A percentile compares a stretch with the other conserved stretches of the same genome.
These are phyloP conservation scores for Leguminivora glycinivorella DNA, from an alignment of 1,140 invertebrate species.

Conservation along the genomic window DNA sequence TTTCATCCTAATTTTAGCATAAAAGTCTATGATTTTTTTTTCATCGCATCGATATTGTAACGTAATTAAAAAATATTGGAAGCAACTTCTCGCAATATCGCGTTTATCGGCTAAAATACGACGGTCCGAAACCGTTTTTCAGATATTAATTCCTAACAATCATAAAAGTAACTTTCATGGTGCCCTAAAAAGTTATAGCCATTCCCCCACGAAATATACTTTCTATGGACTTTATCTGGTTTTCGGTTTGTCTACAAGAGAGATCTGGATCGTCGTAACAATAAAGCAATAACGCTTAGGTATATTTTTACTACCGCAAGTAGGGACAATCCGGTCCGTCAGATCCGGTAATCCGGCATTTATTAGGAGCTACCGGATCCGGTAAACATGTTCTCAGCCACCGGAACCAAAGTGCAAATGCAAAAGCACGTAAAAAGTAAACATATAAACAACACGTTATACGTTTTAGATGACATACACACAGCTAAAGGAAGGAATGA, in stretches of 20 bases:
- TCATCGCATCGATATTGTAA: slow-evolving; percentile 4
- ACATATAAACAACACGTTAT: no score
- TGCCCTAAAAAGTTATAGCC: slow-evolving; percentile 68
- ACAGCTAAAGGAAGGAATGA: no score
- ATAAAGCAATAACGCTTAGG: slow-evolving; percentile 59
- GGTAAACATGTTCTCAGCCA: no score
- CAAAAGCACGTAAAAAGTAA: no score
- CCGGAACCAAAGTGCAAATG: no score
- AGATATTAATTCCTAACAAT: slow-evolving; percentile 75
- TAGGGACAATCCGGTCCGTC: no score
- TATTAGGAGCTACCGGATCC: no score
- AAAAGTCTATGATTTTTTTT: background rate
- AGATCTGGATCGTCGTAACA: slow-evolving; percentile 55
- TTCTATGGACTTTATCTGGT: slow-evolving; percentile 61
- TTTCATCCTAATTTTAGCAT: background rate
- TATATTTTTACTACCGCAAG: slow-evolving; percentile 41
- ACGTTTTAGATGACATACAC: no score
- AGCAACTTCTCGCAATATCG: slow-evolving; percentile 36
- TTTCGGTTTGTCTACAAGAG: slow-evolving; percentile 52
- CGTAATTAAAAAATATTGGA: slow-evolving; percentile 37
- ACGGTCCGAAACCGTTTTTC: slow-evolving; percentile 64
- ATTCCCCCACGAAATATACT: slow-evolving; percentile 57
- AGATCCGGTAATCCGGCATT: no score
- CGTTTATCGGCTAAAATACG: slow-evolving; percentile 57
- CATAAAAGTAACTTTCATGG: slow-evolving; percentile 73